These are phyloP conservation scores for Agrotis puta DNA, from an alignment of 2,888 invertebrate species.

Conservation along the genomic window DNA sequence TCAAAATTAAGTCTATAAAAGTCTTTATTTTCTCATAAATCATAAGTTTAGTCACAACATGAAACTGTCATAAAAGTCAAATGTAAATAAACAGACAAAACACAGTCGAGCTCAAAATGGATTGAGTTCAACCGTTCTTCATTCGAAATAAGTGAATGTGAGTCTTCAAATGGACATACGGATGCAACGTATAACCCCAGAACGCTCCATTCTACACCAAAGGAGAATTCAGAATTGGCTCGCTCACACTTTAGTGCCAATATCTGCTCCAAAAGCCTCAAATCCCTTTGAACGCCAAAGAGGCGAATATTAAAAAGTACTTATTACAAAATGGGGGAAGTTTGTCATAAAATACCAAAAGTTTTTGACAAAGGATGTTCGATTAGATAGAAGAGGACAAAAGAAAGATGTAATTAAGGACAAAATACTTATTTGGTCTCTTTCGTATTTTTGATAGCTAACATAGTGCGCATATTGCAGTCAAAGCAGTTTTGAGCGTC, in stretches of 20 bases:
- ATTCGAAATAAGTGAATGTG: not conserved
- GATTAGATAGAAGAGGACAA: constrained; percentile 51
- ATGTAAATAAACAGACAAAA: too few species aligned
- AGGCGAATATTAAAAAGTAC: constrained; percentile 61
- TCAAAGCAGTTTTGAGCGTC: not conserved
- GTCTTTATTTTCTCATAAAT: too few species aligned
- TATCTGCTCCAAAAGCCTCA: constrained; percentile 24
- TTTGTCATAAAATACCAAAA: constrained; percentile 53
- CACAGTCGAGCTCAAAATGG: not conserved
- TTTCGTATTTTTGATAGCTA: constrained; percentile 42
- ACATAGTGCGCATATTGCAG: constrained; percentile 6
- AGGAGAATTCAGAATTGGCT: constrained; percentile 36
- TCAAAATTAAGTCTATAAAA: too few species aligned
- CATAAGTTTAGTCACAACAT: too few species aligned
- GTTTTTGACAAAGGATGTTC: constrained; percentile 50
- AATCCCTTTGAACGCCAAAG: constrained; percentile 45
- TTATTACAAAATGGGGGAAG: constrained; percentile 46
- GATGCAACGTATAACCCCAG: constrained; percentile 4
- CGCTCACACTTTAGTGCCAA: constrained; percentile 25
- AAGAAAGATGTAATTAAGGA: constrained; percentile 59
- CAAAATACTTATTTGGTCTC: constrained; percentile 57
- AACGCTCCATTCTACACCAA: not conserved
- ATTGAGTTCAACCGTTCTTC: not conserved
- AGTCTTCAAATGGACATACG: constrained; percentile 13
- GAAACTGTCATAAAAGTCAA: too few species aligned